phyloP scores from a whole-genome alignment of 64 coral and sea anemone genomes.

The Porites australiensis region DNA sequence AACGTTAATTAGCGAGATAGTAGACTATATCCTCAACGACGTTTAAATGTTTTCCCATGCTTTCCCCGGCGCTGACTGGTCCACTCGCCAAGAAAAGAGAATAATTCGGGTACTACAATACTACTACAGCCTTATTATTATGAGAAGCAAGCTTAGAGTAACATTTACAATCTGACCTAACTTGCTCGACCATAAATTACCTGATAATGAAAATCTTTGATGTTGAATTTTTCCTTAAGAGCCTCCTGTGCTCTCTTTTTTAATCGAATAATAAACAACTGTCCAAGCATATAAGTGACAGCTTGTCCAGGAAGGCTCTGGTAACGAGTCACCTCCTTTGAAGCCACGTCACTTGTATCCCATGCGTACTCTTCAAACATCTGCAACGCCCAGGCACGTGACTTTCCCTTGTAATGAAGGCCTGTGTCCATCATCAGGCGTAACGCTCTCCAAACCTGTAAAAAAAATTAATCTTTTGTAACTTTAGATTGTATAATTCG shows the following conservation, averaged over 20 bases:
- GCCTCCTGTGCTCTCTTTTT: conserved; percentile 1
- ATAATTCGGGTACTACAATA: no score
- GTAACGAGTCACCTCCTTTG: conserved; percentile 68
- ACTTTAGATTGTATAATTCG: no score
- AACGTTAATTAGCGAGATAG: no score
- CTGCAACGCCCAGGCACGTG: conserved; percentile 22
- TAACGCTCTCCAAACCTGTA: conserved; percentile 55
- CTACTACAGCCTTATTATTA: no score
- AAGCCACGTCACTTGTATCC: conserved; percentile 66
- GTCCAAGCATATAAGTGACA: conserved; percentile 69
- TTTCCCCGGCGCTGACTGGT: no score
- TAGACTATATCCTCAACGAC: no score
- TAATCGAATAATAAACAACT: conserved; percentile 27
- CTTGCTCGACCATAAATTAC: not conserved
- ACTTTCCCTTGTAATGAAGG: conserved; percentile 42
- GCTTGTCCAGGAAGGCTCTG: conserved; percentile 65
- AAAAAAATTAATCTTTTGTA: not conserved
- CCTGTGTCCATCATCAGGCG: conserved; percentile 75
- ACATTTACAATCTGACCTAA: no score
- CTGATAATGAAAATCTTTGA: conserved; percentile 71
- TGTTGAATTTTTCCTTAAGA: conserved; percentile 36
- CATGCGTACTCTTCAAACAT: conserved; percentile 62
- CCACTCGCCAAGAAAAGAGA: no score
- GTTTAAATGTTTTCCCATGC: no score
- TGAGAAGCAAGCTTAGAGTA: no score